phyloP scores from a whole-genome alignment of 1,140 invertebrate genomes.

The Drosophila quadrilineata region DNA sequence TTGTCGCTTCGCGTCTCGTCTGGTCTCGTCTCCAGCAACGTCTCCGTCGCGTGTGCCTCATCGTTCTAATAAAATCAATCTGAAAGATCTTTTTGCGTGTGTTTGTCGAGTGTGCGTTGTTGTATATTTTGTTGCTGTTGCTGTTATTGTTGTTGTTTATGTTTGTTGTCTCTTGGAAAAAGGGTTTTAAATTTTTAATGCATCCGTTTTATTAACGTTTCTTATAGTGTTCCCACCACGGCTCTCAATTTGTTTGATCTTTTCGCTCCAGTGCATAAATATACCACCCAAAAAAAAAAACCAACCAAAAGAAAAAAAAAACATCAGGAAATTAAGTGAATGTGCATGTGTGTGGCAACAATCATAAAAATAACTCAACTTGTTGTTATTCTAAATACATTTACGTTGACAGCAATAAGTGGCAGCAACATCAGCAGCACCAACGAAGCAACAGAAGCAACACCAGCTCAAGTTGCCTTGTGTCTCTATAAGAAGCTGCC shows the following conservation, averaged over 20 bases:
- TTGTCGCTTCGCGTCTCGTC: conserved; percentile 21
- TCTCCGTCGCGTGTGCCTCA: conserved; percentile 41
- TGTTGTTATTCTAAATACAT: conserved; percentile 60
- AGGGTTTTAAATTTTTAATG: conserved; percentile 65
- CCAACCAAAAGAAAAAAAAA: no score
- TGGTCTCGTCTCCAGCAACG: conserved; percentile 14
- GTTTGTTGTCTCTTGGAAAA: conserved; percentile 47
- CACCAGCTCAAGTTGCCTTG: conserved; percentile 49
- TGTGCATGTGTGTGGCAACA: conserved; percentile 50
- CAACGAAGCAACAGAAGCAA: conserved; percentile 36
- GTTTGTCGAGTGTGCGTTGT: conserved; percentile 15
- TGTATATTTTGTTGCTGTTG: conserved; percentile 6
- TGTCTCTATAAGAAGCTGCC: conserved; percentile 43
- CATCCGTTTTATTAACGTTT: conserved; percentile 72
- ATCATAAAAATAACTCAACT: conserved; percentile 65
- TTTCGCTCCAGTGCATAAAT: conserved; percentile 37
- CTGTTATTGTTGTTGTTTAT: conserved; percentile 37
- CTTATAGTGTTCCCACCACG: conserved; percentile 48
- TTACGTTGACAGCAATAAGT: conserved; percentile 64
- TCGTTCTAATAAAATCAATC: conserved; percentile 64
- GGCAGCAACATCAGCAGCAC: conserved; percentile 42
- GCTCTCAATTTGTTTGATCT: conserved; percentile 61
- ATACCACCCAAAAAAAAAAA: neutral
- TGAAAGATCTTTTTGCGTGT: conserved; percentile 58
- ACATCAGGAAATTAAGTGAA: conserved; percentile 29